Base-by-base conservation (phyloP, 2,797 vertebrate genomes). In the Microchirus variegatus region DNA sequence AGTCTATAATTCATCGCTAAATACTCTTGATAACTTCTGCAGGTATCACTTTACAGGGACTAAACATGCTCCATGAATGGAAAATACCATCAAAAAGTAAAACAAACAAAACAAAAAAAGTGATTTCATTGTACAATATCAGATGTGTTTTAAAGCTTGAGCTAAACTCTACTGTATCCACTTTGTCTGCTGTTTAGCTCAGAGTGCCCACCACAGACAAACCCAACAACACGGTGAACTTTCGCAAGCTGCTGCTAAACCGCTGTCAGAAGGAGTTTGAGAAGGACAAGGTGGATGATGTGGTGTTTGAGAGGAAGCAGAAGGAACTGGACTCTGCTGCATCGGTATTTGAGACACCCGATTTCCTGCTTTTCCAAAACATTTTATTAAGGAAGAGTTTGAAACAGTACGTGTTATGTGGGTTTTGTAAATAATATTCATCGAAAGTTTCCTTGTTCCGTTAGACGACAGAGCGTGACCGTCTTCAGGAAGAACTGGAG, bases 221-320 rank as follows among this genome's bases (percentile, higher is more conserved):
- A 80, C 97, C 97, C 35, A 95, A 91, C 67, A 95, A 91, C 89
- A 95, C 93, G 0, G 97, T 99, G 43, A 99, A 99, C 82, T 99
- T 99, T 89, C 96, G 97, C 70, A 99, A 98, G 82, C 79, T 99
- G 87, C 92, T 99, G 56, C 90, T 99, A 69, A 98, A 98, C 77
- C 97, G 97, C 63, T 99, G 97, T 87, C 97, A 99, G 93, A 99
- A 99, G 80, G 97, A 99, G 73, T 99, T 99, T 80, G 97, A 99
- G 77, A 96, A 96, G 83, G 97, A 99, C 92, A 99, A 98, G 83
- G 96, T 95, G 62, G 97, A 99, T 0, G 97, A 99, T 0, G 97
- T 96, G 8, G 96, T 96, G 81, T 97, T 99, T 51, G 97, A 99
- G 86, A 98, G 93, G 89, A 99, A 96, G 85, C 96, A 99, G 91